Evolutionary conservation across 2,797 vertebrate species (phyloP).

Genomic region (Epinephelus malabaricus): DNA sequence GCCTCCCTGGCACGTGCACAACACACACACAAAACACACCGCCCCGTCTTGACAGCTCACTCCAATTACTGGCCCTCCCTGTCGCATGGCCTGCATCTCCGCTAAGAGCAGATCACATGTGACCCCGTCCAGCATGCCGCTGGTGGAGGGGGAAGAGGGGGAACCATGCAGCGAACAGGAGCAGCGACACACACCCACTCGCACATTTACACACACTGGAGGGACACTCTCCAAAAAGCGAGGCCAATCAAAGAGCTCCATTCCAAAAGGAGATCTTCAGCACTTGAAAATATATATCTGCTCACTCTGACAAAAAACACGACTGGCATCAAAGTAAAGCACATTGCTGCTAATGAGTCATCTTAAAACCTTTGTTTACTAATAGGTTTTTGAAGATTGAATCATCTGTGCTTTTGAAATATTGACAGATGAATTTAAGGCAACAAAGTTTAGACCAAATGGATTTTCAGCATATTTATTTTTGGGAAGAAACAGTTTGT

Average conservation of each 20-base stretch:
- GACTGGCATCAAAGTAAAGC: slow-evolving; percentile 50
- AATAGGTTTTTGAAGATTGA: slow-evolving; percentile 42
- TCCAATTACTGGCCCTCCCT: slow-evolving; percentile 80
- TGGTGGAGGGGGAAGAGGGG: slow-evolving; percentile 64
- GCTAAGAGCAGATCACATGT: slow-evolving; percentile 75
- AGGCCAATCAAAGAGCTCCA: slow-evolving; percentile 58
- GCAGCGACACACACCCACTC: slow-evolving; percentile 26
- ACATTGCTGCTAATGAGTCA: slow-evolving; percentile 51
- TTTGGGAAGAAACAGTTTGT: slow-evolving; percentile 9
- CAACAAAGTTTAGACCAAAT: slow-evolving; percentile 57
- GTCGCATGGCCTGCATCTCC: slow-evolving; percentile 77
- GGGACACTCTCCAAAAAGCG: slow-evolving; percentile 47
- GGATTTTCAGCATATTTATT: slow-evolving; percentile 50
- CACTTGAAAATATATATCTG: slow-evolving; percentile 44
- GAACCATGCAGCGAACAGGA: slow-evolving; percentile 21
- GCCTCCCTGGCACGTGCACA: slow-evolving; percentile 72
- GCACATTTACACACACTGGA: slow-evolving; percentile 39
- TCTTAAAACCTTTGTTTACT: slow-evolving; percentile 54
- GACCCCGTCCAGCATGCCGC: slow-evolving; percentile 73
- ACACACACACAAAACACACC: slow-evolving; percentile 55
- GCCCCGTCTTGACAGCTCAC: slow-evolving; percentile 83
- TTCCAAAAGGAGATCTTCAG: slow-evolving; percentile 52
- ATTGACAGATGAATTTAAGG: slow-evolving; percentile 61
- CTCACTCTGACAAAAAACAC: slow-evolving; percentile 32
- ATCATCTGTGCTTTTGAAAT: slow-evolving; percentile 60